Conservation (phyloP, 1,140 invertebrate species). For the Eupristina koningsbergeri region DNA sequence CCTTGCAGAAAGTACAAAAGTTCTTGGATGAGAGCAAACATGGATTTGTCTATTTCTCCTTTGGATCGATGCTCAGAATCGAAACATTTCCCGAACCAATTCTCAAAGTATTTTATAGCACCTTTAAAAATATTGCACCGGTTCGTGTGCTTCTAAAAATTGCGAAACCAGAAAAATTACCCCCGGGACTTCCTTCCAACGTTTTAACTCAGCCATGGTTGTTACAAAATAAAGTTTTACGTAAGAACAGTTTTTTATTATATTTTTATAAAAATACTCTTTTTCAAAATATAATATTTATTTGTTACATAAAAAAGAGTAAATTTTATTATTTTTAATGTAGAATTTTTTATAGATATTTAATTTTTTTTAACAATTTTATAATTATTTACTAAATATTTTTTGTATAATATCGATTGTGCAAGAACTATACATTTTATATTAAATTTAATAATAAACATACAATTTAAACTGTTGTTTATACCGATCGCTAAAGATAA, state of each 20-base stretch:
- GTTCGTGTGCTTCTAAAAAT: slow-evolving; percentile 62
- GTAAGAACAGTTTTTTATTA: slow-evolving; percentile 48
- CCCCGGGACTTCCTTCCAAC: slow-evolving; percentile 74
- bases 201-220: slow-evolving; percentile 78
- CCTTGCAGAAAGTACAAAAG: slow-evolving; percentile 76
- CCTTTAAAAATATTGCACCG: slow-evolving; percentile 60
- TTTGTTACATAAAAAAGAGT: too few relatives aligned
- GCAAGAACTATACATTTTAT: too few relatives aligned
- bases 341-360: too few relatives aligned
- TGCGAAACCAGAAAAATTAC: slow-evolving; percentile 60
- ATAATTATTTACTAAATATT: too few relatives aligned
- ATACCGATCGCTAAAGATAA: too few relatives aligned
- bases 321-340: too few relatives aligned
- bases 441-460: too few relatives aligned
- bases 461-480: too few relatives aligned
- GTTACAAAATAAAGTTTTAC: slow-evolving; percentile 75
- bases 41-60: slow-evolving; percentile 82
- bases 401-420: too few relatives aligned
- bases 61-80: slow-evolving; percentile 81
- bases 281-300: too few relatives aligned
- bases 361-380: too few relatives aligned
- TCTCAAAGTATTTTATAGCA: slow-evolving; percentile 56
- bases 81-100: slow-evolving; percentile 70
- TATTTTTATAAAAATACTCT: too few relatives aligned
- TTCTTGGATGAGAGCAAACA: slow-evolving; percentile 79